phyloP scores from a whole-genome alignment of 2,797 vertebrate species.

The Yasuhikotakia modesta region DNA sequence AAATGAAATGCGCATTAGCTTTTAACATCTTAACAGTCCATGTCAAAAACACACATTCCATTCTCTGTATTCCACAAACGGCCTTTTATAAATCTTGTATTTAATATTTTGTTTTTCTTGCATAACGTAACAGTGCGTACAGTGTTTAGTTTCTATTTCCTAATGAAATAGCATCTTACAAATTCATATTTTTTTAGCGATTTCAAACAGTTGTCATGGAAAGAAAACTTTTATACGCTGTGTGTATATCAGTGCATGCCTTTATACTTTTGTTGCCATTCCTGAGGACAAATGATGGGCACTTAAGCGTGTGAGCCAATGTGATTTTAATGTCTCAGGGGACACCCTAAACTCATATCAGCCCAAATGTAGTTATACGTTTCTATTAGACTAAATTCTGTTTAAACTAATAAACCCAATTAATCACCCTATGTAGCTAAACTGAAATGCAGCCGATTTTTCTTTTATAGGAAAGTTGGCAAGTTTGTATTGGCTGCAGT shows the following conservation, averaged over 20 bases:
- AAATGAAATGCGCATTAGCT: neutral
- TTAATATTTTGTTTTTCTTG: slow-evolving; percentile 16
- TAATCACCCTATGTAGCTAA: slow-evolving; percentile 19
- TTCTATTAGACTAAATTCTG: neutral
- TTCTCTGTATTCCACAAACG: neutral
- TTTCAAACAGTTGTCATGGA: neutral
- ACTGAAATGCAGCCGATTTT: slow-evolving; percentile 20
- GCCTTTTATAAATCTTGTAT: neutral
- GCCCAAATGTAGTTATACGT: neutral
- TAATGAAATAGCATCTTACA: slow-evolving; percentile 29
- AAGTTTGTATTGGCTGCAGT: neutral
- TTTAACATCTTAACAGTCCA: slow-evolving; percentile 6
- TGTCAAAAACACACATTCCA: slow-evolving; percentile 41
- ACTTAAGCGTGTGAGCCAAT: slow-evolving; percentile 26
- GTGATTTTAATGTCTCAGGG: slow-evolving; percentile 3
- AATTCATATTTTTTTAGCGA: slow-evolving; percentile 17
- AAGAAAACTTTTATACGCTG: neutral
- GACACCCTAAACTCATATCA: slow-evolving; percentile 20
- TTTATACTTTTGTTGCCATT: slow-evolving; percentile 46
- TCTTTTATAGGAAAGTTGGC: neutral
- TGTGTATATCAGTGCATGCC: slow-evolving; percentile 30
- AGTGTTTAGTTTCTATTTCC: slow-evolving; percentile 16
- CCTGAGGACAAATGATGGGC: slow-evolving; percentile 1
- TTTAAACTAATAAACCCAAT: slow-evolving; percentile 16
- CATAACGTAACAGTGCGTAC: slow-evolving; percentile 10